A percentile compares a stretch with the other conserved stretches of the same genome.
Evolutionary conservation across 1,140 invertebrate species (phyloP).

Genomic region (Brachionus manjavacas): DNA sequence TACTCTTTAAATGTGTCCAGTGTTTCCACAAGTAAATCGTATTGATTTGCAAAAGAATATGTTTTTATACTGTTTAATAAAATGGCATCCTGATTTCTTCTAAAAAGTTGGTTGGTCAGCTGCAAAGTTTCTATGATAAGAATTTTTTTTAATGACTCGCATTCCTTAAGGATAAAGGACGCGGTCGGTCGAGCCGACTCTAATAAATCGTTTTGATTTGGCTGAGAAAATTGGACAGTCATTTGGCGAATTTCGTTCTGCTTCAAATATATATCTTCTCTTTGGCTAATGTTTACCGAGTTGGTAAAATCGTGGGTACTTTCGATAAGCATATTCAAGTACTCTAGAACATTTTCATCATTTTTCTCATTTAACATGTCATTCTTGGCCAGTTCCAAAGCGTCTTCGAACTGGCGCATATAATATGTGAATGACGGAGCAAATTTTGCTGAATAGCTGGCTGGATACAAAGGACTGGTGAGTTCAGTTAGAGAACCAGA

Average conservation of each 20-base stretch:
- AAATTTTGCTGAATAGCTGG: constrained; percentile 46
- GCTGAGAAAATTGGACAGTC: not conserved
- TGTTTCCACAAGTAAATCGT: not conserved
- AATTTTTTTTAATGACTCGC: constrained; percentile 15
- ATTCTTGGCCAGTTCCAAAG: constrained; percentile 42
- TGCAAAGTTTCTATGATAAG: not conserved
- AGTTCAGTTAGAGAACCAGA: constrained; percentile 62
- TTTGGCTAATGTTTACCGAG: constrained; percentile 91
- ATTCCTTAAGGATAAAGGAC: not conserved
- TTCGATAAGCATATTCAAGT: constrained; percentile 81
- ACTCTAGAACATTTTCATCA: constrained; percentile 54
- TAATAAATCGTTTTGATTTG: not conserved
- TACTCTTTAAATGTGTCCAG: constrained; percentile 14
- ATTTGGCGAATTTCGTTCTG: constrained; percentile 63
- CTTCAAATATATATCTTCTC: constrained; percentile 85
- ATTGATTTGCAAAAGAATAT: not conserved
- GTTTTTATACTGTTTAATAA: constrained; percentile 37
- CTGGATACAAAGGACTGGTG: constrained; percentile 44
- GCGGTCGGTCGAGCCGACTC: not conserved
- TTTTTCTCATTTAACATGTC: constrained; percentile 13
- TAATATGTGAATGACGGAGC: constrained; percentile 70
- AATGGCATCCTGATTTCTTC: constrained; percentile 7
- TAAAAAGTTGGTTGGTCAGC: constrained; percentile 10
- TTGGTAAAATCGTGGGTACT: constrained; percentile 97
- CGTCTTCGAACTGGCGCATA: constrained; percentile 71